Conservation (phyloP, 2,888 invertebrate genomes). For the Podabrus alpinus region DNA sequence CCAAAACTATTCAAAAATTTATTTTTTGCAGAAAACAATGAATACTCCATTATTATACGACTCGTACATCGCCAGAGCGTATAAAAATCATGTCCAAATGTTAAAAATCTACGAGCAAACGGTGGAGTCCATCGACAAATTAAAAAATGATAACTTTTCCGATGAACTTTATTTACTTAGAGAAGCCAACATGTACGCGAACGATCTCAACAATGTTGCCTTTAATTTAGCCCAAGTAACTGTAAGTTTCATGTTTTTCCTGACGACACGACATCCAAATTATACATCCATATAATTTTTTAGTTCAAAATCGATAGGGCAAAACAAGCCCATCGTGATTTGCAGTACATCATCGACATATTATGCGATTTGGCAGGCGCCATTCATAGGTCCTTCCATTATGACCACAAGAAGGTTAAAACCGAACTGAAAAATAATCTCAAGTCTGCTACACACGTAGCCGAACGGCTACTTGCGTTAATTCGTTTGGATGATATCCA, state of each 20-base stretch:
- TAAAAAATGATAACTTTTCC: background rate
- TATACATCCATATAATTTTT: background rate
- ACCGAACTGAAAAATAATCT: background rate
- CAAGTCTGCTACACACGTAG: background rate
- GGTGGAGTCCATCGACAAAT: background rate
- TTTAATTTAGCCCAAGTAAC: background rate
- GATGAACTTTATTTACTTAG: background rate
- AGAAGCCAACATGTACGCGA: background rate
- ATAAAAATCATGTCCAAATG: background rate
- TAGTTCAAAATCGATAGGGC: background rate
- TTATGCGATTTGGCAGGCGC: background rate
- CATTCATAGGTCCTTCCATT: background rate
- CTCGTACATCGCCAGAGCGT: background rate
- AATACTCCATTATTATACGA: rapidly evolving
- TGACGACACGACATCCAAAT: background rate
- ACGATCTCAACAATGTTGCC: background rate
- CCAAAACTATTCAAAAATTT: background rate
- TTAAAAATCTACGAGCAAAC: background rate
- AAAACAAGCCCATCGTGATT: too few species aligned
- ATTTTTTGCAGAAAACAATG: background rate
- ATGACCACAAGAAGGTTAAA: background rate
- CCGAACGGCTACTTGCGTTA: background rate
- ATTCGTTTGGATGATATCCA: background rate
- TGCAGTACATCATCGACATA: background rate
- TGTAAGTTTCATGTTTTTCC: background rate